phyloP scores from a whole-genome alignment of 2,888 invertebrate genomes.

The Drosophila hamatofila region DNA sequence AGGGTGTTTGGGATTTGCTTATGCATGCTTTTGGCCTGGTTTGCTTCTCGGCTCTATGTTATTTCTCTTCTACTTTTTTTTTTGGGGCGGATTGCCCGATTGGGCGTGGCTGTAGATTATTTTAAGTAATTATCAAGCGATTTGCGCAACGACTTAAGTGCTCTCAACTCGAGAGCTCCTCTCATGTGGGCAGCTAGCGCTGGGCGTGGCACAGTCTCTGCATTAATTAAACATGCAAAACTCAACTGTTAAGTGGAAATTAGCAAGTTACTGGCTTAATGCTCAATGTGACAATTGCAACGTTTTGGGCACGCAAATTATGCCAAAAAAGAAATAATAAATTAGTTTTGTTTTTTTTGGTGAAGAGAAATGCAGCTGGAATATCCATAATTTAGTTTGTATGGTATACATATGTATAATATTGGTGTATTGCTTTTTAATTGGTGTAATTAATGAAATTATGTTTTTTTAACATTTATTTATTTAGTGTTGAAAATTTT shows the following conservation, averaged over 20 bases:
- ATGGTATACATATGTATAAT: too few species aligned
- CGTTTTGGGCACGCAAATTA: conserved; percentile 8
- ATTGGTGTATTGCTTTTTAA: too few species aligned
- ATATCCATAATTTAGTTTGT: too few species aligned
- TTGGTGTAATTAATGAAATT: too few species aligned
- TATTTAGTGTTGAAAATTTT: too few species aligned
- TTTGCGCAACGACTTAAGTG: conserved; percentile 72
- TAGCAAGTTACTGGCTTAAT: conserved; percentile 47
- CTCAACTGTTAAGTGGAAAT: conserved; percentile 56
- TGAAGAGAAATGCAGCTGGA: too few species aligned
- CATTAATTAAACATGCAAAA: conserved; percentile 71
- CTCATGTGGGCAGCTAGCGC: background rate
- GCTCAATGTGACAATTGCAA: conserved; percentile 13
- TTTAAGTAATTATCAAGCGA: conserved; percentile 81
- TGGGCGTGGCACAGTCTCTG: conserved; percentile 18
- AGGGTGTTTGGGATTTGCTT: conserved; percentile 63
- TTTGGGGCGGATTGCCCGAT: conserved; percentile 16
- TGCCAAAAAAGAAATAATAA: background rate
- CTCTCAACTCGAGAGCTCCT: conserved; percentile 39
- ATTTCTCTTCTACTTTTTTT: background rate
- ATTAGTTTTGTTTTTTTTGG: background rate
- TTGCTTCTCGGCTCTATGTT: conserved; percentile 29
- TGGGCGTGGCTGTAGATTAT: conserved; percentile 69
- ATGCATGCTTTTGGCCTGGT: conserved; percentile 65
- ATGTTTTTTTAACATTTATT: too few species aligned